Conservation (phyloP, 1,140 invertebrate genomes). For the Campoletis sonorensis region DNA sequence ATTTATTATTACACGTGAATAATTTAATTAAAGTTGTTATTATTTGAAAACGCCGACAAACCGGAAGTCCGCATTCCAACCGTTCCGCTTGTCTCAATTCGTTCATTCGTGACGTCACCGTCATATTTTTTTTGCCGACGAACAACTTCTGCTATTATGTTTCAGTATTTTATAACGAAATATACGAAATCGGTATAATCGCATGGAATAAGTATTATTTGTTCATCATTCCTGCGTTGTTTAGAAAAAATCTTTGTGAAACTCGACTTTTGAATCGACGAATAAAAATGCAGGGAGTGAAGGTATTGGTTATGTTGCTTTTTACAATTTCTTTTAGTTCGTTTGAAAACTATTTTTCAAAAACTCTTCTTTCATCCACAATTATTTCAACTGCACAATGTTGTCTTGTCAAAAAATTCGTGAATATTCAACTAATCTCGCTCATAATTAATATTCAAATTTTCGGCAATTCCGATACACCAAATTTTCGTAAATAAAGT, state of each 20-base stretch:
- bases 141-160: constrained; percentile 19
- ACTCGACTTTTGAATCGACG: background rate
- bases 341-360: constrained; percentile 24
- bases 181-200: background rate
- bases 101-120: background rate
- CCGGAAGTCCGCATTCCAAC: background rate
- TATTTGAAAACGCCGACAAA: background rate
- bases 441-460: background rate
- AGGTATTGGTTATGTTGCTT: constrained; percentile 55
- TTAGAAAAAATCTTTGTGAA: background rate
- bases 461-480: no score
- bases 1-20: no score
- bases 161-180: constrained; percentile 6
- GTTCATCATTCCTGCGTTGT: background rate
- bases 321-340: constrained; percentile 17
- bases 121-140: background rate
- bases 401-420: background rate
- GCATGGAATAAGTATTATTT: background rate
- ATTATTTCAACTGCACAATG: background rate
- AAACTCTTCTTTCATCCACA: constrained; percentile 13
- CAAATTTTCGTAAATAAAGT: background rate
- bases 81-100: background rate
- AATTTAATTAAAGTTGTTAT: background rate
- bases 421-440: background rate
- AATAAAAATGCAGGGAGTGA: constrained; percentile 52